phyloP scores from a whole-genome alignment of 2,888 invertebrate species.

The Sinopyrophorus schimmeli region DNA sequence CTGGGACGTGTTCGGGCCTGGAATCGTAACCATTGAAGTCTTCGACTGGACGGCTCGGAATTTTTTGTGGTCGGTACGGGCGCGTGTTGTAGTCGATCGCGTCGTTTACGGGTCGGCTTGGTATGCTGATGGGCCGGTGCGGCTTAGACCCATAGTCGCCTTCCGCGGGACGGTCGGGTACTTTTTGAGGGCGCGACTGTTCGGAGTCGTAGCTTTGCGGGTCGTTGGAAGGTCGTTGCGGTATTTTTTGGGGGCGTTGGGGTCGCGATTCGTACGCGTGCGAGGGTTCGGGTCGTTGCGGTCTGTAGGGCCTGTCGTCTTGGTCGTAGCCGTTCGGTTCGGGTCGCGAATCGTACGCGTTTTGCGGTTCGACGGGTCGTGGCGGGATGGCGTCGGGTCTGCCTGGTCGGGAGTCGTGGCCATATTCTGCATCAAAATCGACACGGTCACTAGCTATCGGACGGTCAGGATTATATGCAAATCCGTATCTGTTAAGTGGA shows the following conservation, averaged over 20 bases:
- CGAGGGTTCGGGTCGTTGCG: no score
- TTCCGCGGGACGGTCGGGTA: conserved; percentile 1
- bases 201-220: not conserved
- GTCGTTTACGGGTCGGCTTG: conserved; percentile 2
- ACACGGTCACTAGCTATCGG: not conserved
- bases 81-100: no score
- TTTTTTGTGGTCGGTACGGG: conserved; percentile 4
- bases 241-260: no score
- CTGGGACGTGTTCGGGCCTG: no score
- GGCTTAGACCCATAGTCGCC: not conserved
- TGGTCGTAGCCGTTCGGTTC: not conserved
- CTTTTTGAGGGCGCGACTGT: not conserved
- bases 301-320: not conserved
- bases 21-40: not conserved
- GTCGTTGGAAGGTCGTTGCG: not conserved
- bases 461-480: not conserved
- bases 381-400: conserved; percentile 5
- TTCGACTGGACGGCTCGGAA: conserved; percentile 2
- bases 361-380: not conserved
- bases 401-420: not conserved
- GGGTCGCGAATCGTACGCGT: not conserved
- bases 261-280: not conserved
- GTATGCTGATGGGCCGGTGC: not conserved
- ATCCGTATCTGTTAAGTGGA: not conserved
- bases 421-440: conserved; percentile 10